phyloP scores from a whole-genome alignment of 2,888 invertebrate species.

The Galeruca laticollis region DNA sequence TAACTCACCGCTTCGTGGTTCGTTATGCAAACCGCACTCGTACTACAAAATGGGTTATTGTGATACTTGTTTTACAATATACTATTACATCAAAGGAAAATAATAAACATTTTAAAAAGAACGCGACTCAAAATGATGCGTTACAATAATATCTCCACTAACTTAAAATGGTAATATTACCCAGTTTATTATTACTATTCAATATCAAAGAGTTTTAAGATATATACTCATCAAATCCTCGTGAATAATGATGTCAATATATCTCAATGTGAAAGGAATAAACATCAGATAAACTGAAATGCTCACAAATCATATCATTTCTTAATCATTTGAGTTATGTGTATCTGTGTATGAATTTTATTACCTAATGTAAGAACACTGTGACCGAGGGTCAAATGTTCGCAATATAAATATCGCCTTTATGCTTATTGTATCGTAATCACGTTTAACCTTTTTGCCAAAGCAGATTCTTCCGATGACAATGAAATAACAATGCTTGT shows the following conservation, averaged over 20 bases:
- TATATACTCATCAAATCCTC: no score
- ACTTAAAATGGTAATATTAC: no score
- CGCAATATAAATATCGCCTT: not conserved
- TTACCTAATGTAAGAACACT: not conserved
- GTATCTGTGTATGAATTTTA: not conserved
- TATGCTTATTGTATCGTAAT: conserved; percentile 4
- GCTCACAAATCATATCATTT: not conserved
- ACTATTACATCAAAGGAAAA: no score
- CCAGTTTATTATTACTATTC: no score
- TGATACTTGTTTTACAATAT: no score
- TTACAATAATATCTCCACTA: no score
- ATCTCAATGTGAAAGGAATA: not conserved
- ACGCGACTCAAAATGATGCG: no score
- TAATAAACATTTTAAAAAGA: no score
- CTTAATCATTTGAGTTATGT: not conserved
- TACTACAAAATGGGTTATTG: no score
- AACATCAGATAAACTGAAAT: not conserved
- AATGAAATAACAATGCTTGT: conserved; percentile 1
- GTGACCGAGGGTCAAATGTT: conserved; percentile 2
- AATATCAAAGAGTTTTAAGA: no score
- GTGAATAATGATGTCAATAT: not conserved
- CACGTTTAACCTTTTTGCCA: not conserved
- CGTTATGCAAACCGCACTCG: no score
- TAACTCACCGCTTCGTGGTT: no score
- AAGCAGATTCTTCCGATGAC: conserved; percentile 5